Evolutionary conservation across 2,797 vertebrate species (phyloP).

Genomic region (Silurus lanzhouensis): DNA sequence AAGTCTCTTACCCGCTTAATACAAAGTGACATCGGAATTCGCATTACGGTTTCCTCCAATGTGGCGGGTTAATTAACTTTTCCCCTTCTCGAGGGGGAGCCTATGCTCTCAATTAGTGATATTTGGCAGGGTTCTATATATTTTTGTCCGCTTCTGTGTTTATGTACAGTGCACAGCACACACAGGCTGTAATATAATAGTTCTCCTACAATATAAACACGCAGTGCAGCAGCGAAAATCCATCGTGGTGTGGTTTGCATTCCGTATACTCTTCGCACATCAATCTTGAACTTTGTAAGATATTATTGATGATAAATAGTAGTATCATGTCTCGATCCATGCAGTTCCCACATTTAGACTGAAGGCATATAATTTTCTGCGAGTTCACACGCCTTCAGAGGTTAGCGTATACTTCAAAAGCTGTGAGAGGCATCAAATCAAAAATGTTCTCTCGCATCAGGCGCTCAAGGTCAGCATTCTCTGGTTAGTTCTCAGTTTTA

Average conservation of each 20-base stretch:
- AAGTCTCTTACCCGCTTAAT: constrained; percentile 25
- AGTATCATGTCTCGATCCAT: not conserved
- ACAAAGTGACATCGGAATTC: constrained; percentile 41
- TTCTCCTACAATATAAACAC: constrained; percentile 18
- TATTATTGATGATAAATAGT: constrained; percentile 8
- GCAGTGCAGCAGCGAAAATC: not conserved
- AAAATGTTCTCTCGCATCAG: not conserved
- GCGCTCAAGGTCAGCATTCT: not conserved
- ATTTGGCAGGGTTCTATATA: constrained; percentile 26
- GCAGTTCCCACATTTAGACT: not conserved
- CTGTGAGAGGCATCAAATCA: not conserved
- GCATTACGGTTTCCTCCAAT: constrained; percentile 28
- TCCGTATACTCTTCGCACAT: not conserved
- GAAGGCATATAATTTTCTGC: not conserved
- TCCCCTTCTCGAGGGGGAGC: constrained; percentile 39
- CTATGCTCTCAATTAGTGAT: constrained; percentile 55
- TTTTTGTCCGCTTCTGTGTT: constrained; percentile 37
- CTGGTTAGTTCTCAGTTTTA: not conserved
- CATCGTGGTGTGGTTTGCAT: constrained; percentile 7
- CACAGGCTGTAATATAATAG: constrained; percentile 27
- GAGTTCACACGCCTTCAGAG: not conserved
- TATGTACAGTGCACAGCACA: constrained; percentile 40
- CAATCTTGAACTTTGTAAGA: not conserved
- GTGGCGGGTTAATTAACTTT: constrained; percentile 45
- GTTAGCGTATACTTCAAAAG: not conserved